phyloP scores from a whole-genome alignment of 2,888 invertebrate species.

The Salticus scenicus region DNA sequence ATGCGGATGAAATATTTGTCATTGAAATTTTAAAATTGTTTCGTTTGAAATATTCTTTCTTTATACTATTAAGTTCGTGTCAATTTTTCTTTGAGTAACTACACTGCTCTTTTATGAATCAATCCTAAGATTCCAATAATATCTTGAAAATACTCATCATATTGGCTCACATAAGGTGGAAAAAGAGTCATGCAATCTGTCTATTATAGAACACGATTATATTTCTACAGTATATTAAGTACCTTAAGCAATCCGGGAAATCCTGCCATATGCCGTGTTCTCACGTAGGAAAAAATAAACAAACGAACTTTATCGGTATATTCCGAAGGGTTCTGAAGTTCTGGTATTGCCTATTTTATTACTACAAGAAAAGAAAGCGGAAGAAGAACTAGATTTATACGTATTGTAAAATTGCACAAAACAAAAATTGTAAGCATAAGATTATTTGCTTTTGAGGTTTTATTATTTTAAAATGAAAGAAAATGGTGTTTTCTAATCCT shows the following conservation, averaged over 20 bases:
- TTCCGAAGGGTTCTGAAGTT: not conserved
- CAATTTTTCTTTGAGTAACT: too few species aligned
- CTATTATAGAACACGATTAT: conserved; percentile 53
- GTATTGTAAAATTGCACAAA: too few species aligned
- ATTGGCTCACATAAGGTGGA: conserved; percentile 55
- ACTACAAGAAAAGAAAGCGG: not conserved
- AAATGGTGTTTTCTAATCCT: too few species aligned
- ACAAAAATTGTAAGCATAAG: too few species aligned
- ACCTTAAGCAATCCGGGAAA: conserved; percentile 25
- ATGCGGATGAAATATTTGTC: too few species aligned
- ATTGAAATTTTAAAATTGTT: too few species aligned
- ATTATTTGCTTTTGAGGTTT: too few species aligned
- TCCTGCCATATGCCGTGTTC: conserved; percentile 38
- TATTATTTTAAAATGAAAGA: too few species aligned
- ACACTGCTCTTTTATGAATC: too few species aligned
- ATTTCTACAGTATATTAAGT: conserved; percentile 1
- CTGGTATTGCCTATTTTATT: not conserved
- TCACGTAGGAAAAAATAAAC: conserved; percentile 17
- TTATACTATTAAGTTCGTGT: too few species aligned
- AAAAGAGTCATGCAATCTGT: conserved; percentile 59
- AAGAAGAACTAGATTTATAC: too few species aligned
- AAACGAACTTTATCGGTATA: conserved; percentile 16
- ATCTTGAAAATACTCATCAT: conserved; percentile 13
- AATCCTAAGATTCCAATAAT: conserved; percentile 31
- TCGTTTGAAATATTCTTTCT: too few species aligned